These are phyloP conservation scores for Noturus placidus DNA, from an alignment of 2,113 vertebrate genomes.

Conservation along the genomic window DNA sequence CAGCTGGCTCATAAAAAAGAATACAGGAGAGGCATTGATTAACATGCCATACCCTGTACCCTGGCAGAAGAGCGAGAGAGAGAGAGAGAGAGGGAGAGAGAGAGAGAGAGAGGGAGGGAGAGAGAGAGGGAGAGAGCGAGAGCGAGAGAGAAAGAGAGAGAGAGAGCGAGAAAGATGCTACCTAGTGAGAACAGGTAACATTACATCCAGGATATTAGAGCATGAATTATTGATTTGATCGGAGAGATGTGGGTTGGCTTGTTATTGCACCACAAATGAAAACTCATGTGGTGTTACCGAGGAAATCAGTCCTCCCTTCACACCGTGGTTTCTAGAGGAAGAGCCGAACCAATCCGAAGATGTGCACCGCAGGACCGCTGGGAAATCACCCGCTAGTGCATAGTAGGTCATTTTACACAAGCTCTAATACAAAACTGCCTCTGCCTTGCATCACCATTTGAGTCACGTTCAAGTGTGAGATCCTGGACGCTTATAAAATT, in stretches of 20 bases:
- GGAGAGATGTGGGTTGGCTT: constrained; percentile 60
- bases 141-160: constrained; percentile 29
- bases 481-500: background rate
- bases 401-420: constrained; percentile 47
- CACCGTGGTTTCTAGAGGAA: constrained; percentile 32
- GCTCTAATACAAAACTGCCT: constrained; percentile 34
- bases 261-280: constrained; percentile 61
- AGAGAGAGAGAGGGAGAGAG: constrained; percentile 31
- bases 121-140: background rate
- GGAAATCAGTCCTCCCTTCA: constrained; percentile 51
- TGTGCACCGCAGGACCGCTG: constrained; percentile 43
- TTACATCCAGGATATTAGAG: constrained; percentile 65
- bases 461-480: background rate
- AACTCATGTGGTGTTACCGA: constrained; percentile 52
- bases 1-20: constrained; percentile 37
- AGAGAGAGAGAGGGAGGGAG: constrained; percentile 32
- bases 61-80: constrained; percentile 48
- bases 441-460: constrained; percentile 7
- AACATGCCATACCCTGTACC: constrained; percentile 63
- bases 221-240: constrained; percentile 75
- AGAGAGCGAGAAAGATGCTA: constrained; percentile 38
- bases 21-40: constrained; percentile 62
- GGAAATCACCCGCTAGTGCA: constrained; percentile 49
- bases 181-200: constrained; percentile 58
- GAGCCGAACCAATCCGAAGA: constrained; percentile 49